phyloP scores from a whole-genome alignment of 2,888 invertebrate genomes.

The Pachycephus smyrnensis region DNA sequence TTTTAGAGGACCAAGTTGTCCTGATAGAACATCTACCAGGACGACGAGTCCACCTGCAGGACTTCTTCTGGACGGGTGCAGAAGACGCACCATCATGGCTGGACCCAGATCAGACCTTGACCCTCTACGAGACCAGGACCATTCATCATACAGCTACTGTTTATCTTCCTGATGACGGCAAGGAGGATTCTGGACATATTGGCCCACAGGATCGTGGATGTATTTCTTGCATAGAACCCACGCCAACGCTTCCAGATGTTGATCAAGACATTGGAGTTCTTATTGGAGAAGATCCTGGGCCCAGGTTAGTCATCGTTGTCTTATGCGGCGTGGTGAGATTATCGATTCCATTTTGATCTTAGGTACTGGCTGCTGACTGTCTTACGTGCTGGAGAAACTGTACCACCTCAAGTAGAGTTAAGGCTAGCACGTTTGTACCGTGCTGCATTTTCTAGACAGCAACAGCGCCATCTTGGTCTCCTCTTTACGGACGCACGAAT shows the following conservation, averaged over 20 bases:
- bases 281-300: slow-evolving; percentile 61
- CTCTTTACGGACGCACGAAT: slow-evolving; percentile 67
- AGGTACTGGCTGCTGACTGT: slow-evolving; percentile 87
- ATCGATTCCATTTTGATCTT: background rate
- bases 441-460: slow-evolving; percentile 85
- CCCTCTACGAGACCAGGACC: slow-evolving; percentile 59
- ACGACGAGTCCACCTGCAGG: slow-evolving; percentile 74
- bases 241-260: slow-evolving; percentile 51
- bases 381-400: slow-evolving; percentile 71
- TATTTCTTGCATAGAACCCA: slow-evolving; percentile 57
- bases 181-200: slow-evolving; percentile 12
- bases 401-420: slow-evolving; percentile 75
- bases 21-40: slow-evolving; percentile 63
- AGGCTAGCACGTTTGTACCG: slow-evolving; percentile 82
- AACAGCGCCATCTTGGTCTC: slow-evolving; percentile 84
- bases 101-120: slow-evolving; percentile 67
- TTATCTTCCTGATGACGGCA: slow-evolving; percentile 47
- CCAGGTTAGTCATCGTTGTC: slow-evolving; percentile 42
- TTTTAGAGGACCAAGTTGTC: slow-evolving; percentile 61
- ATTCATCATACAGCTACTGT: slow-evolving; percentile 59
- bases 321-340: background rate
- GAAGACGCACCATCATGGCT: slow-evolving; percentile 81
- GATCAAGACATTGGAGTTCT: slow-evolving; percentile 60
- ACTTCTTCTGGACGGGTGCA: slow-evolving; percentile 91
- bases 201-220: slow-evolving; percentile 46